A percentile compares a stretch with the other conserved stretches of the same genome.
These are phyloP conservation scores for Dermochelys coriacea DNA, from an alignment of 2,797 vertebrate species.

Conservation along the genomic window DNA sequence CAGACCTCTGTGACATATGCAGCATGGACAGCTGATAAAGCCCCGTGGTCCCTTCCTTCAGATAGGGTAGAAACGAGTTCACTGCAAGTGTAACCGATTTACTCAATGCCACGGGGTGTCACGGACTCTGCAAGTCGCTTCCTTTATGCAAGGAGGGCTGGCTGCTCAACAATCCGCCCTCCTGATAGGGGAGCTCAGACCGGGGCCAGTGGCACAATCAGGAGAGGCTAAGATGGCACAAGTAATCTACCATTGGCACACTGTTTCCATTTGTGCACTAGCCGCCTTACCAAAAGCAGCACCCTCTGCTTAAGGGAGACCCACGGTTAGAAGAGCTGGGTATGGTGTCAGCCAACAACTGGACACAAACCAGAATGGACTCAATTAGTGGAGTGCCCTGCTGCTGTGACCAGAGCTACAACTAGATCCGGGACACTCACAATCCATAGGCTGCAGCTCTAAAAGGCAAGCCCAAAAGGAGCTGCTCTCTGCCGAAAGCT, in stretches of 20 bases:
- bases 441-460: slow-evolving; percentile 12
- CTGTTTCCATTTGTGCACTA: background rate
- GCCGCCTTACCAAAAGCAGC: background rate
- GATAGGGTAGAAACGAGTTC: background rate
- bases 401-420: background rate
- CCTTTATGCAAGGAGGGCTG: background rate
- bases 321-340: background rate
- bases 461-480: slow-evolving; percentile 57
- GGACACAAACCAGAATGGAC: background rate
- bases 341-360: background rate
- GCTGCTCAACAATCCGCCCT: background rate
- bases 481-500: background rate
- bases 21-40: background rate
- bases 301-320: background rate
- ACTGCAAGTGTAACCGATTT: background rate
- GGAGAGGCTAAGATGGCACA: background rate
- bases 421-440: slow-evolving; percentile 41
- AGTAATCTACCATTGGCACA: background rate
- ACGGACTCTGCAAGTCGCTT: background rate
- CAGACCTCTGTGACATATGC: no score
- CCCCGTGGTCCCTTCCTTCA: background rate
- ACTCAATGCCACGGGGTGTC: background rate
- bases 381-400: background rate
- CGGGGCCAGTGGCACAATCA: background rate
- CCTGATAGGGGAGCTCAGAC: background rate